These are phyloP conservation scores for Exaiptasia diaphana DNA, from an alignment of 64 coral and sea anemone species.

Conservation along the genomic window DNA sequence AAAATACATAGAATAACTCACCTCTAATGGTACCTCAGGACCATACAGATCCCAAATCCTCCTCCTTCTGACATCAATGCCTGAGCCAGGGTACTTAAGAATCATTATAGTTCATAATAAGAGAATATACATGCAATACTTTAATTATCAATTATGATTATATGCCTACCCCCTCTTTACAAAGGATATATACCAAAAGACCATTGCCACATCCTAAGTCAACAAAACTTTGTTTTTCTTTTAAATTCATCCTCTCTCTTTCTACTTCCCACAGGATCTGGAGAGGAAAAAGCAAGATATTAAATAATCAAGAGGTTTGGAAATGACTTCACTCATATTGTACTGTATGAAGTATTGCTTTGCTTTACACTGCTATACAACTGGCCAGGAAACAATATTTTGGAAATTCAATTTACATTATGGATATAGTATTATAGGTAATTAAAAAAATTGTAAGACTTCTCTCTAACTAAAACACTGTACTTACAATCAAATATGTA, in stretches of 20 bases:
- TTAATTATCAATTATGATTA: neutral
- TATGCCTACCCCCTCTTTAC: constrained; percentile 64
- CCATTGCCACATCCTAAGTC: constrained; percentile 99
- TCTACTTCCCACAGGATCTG: constrained; percentile 89
- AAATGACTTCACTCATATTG: neutral
- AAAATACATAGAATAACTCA: neutral
- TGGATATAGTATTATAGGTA: no score
- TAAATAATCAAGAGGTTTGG: neutral
- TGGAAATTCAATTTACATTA: no score
- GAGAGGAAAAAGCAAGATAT: neutral
- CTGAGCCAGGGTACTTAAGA: constrained; percentile 72
- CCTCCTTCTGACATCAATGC: constrained; percentile 85
- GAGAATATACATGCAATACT: neutral
- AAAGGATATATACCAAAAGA: constrained; percentile 80
- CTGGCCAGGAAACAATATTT: no score
- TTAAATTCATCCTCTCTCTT: constrained; percentile 11
- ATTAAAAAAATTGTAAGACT: no score
- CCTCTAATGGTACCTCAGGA: constrained; percentile 60
- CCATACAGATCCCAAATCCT: constrained; percentile 92
- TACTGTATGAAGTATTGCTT: neutral
- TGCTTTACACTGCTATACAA: no score
- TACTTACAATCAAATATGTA: constrained; percentile 85
- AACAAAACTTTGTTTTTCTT: constrained; percentile 79
- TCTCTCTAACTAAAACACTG: no score
- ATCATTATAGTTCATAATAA: neutral